Percentiles rank a stretch among this genome's conserved stretches.
Conservation (phyloP, 2,113 vertebrate genomes). For the Plestiodon gilberti region DNA sequence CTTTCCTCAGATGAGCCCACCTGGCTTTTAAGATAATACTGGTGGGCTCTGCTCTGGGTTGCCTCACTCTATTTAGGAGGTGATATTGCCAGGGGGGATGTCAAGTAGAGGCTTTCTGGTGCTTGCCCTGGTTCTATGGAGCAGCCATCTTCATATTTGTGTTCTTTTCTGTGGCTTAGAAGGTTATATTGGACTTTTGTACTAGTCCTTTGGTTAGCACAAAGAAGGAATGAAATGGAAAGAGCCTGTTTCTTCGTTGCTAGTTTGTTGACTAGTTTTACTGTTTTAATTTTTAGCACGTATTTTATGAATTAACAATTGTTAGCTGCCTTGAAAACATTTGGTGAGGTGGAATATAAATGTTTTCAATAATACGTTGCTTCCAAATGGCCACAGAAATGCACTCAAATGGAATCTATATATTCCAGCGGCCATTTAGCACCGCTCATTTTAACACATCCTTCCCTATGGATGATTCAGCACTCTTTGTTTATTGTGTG, state of each 20-base stretch:
- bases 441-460: neutral
- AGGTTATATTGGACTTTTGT: neutral
- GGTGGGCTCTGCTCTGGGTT: too few species aligned
- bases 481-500: neutral
- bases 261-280: neutral
- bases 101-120: too few species aligned
- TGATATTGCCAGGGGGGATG: too few species aligned
- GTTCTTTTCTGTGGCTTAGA: neutral
- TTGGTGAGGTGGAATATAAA: neutral
- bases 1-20: too few species aligned
- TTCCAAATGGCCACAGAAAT: neutral
- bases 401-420: neutral
- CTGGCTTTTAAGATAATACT: too few species aligned
- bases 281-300: neutral
- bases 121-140: too few species aligned
- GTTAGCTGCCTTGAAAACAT: neutral
- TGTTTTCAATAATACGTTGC: neutral
- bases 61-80: too few species aligned
- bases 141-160: too few species aligned
- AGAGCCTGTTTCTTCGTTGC: too few species aligned
- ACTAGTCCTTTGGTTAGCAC: neutral
- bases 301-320: neutral
- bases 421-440: neutral
- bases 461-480: neutral
- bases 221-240: neutral